Base-by-base conservation (phyloP, 2,888 invertebrate species). In the Aleiodes leptofemur region DNA sequence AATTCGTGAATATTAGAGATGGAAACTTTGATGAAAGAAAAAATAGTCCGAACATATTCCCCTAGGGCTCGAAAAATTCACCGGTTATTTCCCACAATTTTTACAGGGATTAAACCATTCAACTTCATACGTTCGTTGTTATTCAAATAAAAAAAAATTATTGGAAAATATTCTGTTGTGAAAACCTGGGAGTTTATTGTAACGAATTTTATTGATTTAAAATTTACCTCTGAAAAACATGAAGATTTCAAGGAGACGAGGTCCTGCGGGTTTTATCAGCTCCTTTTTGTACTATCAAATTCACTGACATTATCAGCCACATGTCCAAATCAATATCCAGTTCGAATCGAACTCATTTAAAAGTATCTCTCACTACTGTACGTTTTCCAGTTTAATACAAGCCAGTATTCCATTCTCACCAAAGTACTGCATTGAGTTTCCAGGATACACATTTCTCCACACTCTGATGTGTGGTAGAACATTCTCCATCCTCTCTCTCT, bases 401-500 rank as follows among this genome's bases (percentile, higher is more conserved):
- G 43, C n/a, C 29, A 43, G 57, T 23, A 23, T 31, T 29, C 43
- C 8, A 43, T 43, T 43, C 56, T 71, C 48, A 48, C 57, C 53
- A n/a, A 7, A 34, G 38, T 68, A 50, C 31, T 68, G 31, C 51
- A 34, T 68, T 13, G 50, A 68, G 29, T 51, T 68, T 68, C 51
- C n/a, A 51, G 51, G 34, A 68, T 51, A 68, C 51, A 51, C 51
- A 31, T 51, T 51, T 68, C 31, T 68, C 68, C 51, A 68, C 31
- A 11, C 51, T 43, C 55, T 70, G 57, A 70, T 70, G 70, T 70
- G 55, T 70, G 53, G 68, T 51, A 64, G 43, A 64, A 48, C 69
- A 70, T 57, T 56, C 57, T 59, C 59, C 11, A 29, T 48, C 71
- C 48, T 57, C 56, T 74, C 57, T 23, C 23, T 57, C 56, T 74